Conservation (phyloP, 2,888 invertebrate species). For the Patella pellucida region DNA sequence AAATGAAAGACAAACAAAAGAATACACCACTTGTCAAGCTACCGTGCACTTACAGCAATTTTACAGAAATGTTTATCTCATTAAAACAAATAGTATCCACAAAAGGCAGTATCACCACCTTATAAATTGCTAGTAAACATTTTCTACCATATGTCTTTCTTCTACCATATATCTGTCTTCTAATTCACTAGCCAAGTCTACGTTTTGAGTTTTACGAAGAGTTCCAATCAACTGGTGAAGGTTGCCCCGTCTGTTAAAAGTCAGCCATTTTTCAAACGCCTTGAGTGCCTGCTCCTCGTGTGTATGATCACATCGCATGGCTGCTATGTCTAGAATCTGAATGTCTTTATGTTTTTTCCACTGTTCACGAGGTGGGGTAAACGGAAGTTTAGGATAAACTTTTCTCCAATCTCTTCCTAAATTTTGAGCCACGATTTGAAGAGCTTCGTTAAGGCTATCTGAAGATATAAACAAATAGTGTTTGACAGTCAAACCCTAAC, state of each 20-base stretch:
- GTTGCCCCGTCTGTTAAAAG: slow-evolving; percentile 49
- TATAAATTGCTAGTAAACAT: no score
- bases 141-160: slow-evolving; percentile 34
- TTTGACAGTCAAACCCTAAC: no score
- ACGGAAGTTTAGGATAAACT: slow-evolving; percentile 59
- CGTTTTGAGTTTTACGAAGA: slow-evolving; percentile 49
- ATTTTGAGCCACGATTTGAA: slow-evolving; percentile 51
- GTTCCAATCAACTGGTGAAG: slow-evolving; percentile 52
- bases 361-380: slow-evolving; percentile 53
- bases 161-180: slow-evolving; percentile 50
- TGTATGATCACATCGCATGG: slow-evolving; percentile 49
- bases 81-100: no score
- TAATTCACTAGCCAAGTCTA: slow-evolving; percentile 50
- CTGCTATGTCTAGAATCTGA: slow-evolving; percentile 53
- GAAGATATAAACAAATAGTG: slow-evolving; percentile 14
- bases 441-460: slow-evolving; percentile 57
- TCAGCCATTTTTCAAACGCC: slow-evolving; percentile 62
- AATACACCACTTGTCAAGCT: no score
- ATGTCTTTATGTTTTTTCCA: slow-evolving; percentile 51
- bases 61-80: no score
- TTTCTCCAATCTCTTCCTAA: slow-evolving; percentile 60
- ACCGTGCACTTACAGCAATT: no score
- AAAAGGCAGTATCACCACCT: no score
- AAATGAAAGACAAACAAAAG: no score
- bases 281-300: slow-evolving; percentile 53